A percentile compares a stretch with the other conserved stretches of the same genome.
These are phyloP conservation scores for Zele albiditarsus DNA, from an alignment of 2,888 invertebrate species.

Conservation along the genomic window DNA sequence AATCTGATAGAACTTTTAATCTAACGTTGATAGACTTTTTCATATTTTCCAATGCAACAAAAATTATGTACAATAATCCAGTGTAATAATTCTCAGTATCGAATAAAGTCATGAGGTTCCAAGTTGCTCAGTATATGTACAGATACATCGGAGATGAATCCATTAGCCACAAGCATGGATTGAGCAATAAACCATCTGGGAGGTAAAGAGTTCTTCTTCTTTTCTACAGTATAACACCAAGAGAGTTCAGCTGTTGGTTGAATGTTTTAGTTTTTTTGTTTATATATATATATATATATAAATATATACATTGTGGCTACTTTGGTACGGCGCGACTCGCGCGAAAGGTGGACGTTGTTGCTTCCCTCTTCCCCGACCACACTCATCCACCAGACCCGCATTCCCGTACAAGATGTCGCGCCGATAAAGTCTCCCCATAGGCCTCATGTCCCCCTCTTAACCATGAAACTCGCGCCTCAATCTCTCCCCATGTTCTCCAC, in stretches of 20 bases:
- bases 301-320: slow-evolving; percentile 30
- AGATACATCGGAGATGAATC: slow-evolving; percentile 65
- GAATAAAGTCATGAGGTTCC: slow-evolving; percentile 37
- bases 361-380: slow-evolving; percentile 39
- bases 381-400: slow-evolving; percentile 69
- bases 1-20: too few species aligned
- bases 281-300: background rate
- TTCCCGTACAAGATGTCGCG: slow-evolving; percentile 73
- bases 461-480: slow-evolving; percentile 42
- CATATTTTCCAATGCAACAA: too few species aligned
- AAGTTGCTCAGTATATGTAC: slow-evolving; percentile 48
- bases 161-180: slow-evolving; percentile 70
- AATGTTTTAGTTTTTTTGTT: background rate
- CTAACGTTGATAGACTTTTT: too few species aligned
- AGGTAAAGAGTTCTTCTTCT: slow-evolving; percentile 63
- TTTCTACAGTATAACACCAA: slow-evolving; percentile 30
- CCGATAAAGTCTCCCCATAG: slow-evolving; percentile 68
- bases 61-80: background rate
- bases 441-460: slow-evolving; percentile 49
- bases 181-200: slow-evolving; percentile 72
- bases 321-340: slow-evolving; percentile 11
- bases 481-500: slow-evolving; percentile 45
- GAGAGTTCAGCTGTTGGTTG: slow-evolving; percentile 28
- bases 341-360: slow-evolving; percentile 11
- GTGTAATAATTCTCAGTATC: background rate